These are phyloP conservation scores for Phalangium opilio DNA, from an alignment of 2,888 invertebrate species.

Conservation along the genomic window DNA sequence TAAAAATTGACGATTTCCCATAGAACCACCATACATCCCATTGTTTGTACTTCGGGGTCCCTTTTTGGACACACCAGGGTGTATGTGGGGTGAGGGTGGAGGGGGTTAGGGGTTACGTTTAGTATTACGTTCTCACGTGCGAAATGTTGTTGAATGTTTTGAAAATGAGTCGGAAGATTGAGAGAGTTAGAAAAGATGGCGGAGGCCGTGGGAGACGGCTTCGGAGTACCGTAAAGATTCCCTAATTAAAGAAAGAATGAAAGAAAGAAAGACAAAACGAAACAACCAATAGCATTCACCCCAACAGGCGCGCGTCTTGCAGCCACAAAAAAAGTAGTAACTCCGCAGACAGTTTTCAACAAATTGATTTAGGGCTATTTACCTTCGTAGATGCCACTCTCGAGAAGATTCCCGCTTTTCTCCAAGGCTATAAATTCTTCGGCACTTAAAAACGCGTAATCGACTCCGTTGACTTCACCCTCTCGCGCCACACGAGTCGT, in stretches of 20 bases:
- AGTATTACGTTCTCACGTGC: conserved; percentile 1
- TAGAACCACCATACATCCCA: too few species aligned
- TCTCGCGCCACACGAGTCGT: conserved; percentile 41
- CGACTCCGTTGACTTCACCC: conserved; percentile 44
- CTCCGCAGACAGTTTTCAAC: too few species aligned
- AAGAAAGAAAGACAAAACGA: too few species aligned
- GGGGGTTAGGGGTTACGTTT: too few species aligned
- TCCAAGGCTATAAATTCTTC: conserved; percentile 43
- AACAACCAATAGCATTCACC: too few species aligned
- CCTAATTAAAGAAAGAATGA: conserved; percentile 27
- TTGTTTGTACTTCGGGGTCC: too few species aligned
- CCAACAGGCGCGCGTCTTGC: too few species aligned
- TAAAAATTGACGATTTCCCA: too few species aligned
- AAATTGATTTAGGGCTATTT: too few species aligned
- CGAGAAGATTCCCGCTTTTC: conserved; percentile 41
- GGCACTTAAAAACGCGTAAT: conserved; percentile 42
- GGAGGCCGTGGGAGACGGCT: conserved; percentile 33
- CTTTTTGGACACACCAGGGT: too few species aligned
- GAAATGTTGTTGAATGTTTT: background rate
- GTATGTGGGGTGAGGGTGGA: too few species aligned
- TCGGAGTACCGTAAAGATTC: conserved; percentile 44
- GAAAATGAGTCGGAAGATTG: conserved; percentile 10
- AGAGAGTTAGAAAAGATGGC: conserved; percentile 23
- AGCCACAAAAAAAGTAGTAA: too few species aligned
- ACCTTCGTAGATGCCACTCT: conserved; percentile 48